Conservation (phyloP, 1,140 invertebrate species). For the Nasonia giraulti region DNA sequence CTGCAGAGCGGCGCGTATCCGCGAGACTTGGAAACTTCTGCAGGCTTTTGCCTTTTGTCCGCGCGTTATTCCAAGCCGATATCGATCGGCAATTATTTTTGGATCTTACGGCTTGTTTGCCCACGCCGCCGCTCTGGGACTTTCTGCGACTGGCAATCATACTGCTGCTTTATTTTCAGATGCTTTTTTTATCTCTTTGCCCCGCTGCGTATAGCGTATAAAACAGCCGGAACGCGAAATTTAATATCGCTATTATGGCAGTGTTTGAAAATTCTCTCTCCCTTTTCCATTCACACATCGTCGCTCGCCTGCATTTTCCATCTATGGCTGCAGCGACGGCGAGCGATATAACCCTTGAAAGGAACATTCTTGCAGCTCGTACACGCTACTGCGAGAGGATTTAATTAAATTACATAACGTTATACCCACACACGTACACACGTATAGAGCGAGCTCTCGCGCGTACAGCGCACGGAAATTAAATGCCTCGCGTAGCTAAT, state of each 20-base stretch:
- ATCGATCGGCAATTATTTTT: conserved; percentile 19
- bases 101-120: neutral
- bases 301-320: neutral
- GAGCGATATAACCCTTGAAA: conserved; percentile 15
- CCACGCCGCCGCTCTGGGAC: too few relatives aligned
- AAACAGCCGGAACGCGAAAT: too few relatives aligned
- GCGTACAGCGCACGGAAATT: conserved; percentile 56
- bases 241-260: too few relatives aligned
- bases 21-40: neutral
- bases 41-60: neutral
- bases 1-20: neutral
- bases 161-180: neutral
- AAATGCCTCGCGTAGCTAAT: conserved; percentile 65
- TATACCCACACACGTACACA: conserved; percentile 26
- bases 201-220: too few relatives aligned
- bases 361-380: conserved; percentile 57
- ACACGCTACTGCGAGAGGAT: conserved; percentile 45
- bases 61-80: neutral
- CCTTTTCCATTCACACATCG: neutral
- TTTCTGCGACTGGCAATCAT: neutral
- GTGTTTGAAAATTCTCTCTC: too few relatives aligned
- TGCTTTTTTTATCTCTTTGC: neutral
- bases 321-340: neutral
- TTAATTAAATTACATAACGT: conserved; percentile 67
- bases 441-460: neutral